These are phyloP conservation scores for Tetranychus urticae DNA, from an alignment of 1,140 invertebrate species.

Conservation along the genomic window DNA sequence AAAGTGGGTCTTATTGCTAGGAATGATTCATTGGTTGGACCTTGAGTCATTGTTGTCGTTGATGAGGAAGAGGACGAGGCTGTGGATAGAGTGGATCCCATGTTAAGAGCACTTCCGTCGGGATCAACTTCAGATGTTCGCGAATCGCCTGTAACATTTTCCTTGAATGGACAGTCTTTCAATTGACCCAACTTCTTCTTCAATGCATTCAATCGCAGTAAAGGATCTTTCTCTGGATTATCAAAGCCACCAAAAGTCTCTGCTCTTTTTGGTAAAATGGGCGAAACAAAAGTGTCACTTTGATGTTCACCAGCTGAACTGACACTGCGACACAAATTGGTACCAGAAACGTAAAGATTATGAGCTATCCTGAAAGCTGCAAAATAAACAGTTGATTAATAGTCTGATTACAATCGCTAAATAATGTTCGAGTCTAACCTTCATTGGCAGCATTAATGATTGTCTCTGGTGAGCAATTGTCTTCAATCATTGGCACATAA, in stretches of 20 bases:
- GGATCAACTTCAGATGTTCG: background rate
- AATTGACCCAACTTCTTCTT: slow-evolving; percentile 8
- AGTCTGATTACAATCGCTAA: background rate
- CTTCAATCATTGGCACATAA: background rate
- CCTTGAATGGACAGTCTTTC: slow-evolving; percentile 9
- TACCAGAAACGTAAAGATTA: slow-evolving; percentile 39
- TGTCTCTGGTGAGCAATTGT: background rate
- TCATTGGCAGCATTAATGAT: slow-evolving; percentile 4
- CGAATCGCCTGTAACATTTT: too few relatives aligned
- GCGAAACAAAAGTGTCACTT: slow-evolving; percentile 49
- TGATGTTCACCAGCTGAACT: slow-evolving; percentile 75
- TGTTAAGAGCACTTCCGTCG: background rate
- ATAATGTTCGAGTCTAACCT: slow-evolving; percentile 1
- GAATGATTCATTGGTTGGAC: background rate
- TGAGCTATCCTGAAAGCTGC: slow-evolving; percentile 41
- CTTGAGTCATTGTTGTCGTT: background rate
- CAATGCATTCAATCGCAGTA: background rate
- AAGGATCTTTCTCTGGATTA: slow-evolving; percentile 10
- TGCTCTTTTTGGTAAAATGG: slow-evolving; percentile 60
- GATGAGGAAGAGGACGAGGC: background rate
- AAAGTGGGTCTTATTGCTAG: background rate
- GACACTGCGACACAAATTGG: slow-evolving; percentile 55
- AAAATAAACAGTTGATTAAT: background rate
- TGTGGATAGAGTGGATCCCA: background rate
- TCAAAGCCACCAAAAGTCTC: slow-evolving; percentile 89